Conservation (phyloP, 2,113 vertebrate genomes). For the Isichthys henryi region DNA sequence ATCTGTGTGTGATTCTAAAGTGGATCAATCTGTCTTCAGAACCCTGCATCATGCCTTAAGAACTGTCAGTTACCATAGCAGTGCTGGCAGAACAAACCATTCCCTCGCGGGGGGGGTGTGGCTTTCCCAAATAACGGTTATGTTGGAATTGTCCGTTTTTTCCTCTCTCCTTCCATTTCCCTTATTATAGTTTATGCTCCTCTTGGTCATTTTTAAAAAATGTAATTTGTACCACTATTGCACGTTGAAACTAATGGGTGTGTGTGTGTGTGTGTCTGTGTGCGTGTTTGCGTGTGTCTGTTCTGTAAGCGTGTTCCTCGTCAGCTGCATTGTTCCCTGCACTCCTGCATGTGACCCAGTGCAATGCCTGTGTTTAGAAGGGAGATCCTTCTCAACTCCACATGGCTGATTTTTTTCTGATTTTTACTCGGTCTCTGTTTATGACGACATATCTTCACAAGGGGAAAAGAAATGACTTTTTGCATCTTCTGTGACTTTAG, state of each 20-base stretch:
- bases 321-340: constrained; percentile 51
- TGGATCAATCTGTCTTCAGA: background rate
- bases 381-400: constrained; percentile 27
- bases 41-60: background rate
- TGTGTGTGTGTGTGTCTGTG: constrained; percentile 13
- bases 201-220: constrained; percentile 41
- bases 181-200: constrained; percentile 38
- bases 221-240: constrained; percentile 58
- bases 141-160: constrained; percentile 19
- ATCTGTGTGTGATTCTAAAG: background rate
- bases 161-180: constrained; percentile 19
- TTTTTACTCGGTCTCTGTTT: constrained; percentile 55
- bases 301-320: constrained; percentile 31
- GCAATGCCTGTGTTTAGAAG: constrained; percentile 43
- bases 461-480: constrained; percentile 47
- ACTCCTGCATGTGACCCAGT: constrained; percentile 62
- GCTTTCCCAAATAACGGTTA: constrained; percentile 30
- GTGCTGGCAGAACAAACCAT: background rate
- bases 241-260: constrained; percentile 50
- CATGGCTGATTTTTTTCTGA: constrained; percentile 22
- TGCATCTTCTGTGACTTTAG: constrained; percentile 56
- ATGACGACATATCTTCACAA: constrained; percentile 61
- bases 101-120: background rate
- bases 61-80: background rate
- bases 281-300: constrained; percentile 29